phyloP scores from a whole-genome alignment of 2,113 vertebrate genomes.

The Rhea americana region DNA sequence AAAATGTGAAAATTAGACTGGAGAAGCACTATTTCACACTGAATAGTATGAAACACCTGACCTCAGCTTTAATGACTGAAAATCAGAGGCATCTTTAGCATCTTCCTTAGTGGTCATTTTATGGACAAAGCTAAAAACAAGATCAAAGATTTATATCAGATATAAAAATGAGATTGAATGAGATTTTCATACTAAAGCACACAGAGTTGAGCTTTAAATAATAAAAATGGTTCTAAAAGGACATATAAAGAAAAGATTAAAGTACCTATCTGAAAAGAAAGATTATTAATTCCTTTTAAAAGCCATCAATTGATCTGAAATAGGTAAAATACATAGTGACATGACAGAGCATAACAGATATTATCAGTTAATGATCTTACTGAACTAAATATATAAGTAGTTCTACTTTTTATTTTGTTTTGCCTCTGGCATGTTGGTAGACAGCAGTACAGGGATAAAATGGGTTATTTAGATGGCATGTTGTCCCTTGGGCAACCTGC shows the following conservation, averaged over 20 bases:
- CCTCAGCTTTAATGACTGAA: not conserved
- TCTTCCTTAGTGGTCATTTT: not conserved
- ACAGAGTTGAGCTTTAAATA: slow-evolving; percentile 25
- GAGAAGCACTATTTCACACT: not conserved
- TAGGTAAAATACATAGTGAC: not conserved
- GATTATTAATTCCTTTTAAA: not conserved
- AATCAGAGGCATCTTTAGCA: not conserved
- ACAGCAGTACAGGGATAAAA: not conserved
- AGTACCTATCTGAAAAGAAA: not conserved
- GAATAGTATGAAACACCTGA: not conserved
- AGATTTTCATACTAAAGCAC: not conserved
- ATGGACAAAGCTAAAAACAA: slow-evolving; percentile 47
- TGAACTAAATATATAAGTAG: not conserved
- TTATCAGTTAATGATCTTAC: not conserved
- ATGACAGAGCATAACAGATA: not conserved
- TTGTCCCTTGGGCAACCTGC: not conserved
- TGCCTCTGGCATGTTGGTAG: rapidly evolving
- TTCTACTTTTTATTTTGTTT: rapidly evolving
- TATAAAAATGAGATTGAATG: slow-evolving; percentile 14
- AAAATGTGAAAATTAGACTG: slow-evolving; percentile 28
- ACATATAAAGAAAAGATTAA: slow-evolving; percentile 18
- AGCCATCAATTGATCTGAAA: not conserved
- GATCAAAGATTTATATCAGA: slow-evolving; percentile 28
- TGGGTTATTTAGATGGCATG: rapidly evolving
- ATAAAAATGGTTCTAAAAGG: slow-evolving; percentile 14